A percentile compares a stretch with the other conserved stretches of the same genome.
phyloP scores from a whole-genome alignment of 2,797 vertebrate species.

The Zalophus californianus region DNA sequence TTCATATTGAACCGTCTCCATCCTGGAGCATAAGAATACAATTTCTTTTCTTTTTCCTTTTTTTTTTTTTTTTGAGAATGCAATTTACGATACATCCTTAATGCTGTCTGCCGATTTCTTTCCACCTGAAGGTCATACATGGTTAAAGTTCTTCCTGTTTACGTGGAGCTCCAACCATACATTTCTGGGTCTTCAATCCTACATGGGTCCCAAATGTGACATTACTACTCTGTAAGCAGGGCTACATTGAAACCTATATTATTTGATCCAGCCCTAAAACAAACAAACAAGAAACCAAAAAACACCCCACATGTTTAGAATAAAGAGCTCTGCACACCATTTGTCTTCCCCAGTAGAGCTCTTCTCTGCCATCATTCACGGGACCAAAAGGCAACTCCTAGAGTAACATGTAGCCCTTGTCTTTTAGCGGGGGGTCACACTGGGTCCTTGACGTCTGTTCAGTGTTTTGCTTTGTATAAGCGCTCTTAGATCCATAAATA shows the following conservation, averaged over 20 bases:
- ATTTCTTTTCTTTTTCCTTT: not conserved
- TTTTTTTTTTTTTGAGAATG: not conserved
- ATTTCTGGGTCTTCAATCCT: not conserved
- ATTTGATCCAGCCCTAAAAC: not conserved
- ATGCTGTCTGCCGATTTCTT: not conserved
- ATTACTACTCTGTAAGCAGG: not conserved
- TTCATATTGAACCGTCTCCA: not conserved
- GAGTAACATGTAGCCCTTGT: not conserved
- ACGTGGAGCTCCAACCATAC: not conserved
- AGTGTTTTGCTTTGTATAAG: not conserved
- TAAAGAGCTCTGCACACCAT: not conserved
- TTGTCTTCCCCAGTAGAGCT: not conserved
- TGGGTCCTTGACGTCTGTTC: not conserved
- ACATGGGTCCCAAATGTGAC: not conserved
- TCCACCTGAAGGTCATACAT: not conserved
- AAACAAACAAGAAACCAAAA: too few relatives aligned
- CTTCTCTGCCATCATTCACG: not conserved
- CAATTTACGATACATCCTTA: not conserved
- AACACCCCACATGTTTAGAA: not conserved
- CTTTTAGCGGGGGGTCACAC: not conserved
- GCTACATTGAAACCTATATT: not conserved
- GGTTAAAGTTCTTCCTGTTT: not conserved
- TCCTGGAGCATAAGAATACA: not conserved
- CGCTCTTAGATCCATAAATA: not conserved
- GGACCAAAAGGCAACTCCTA: not conserved